These are phyloP conservation scores for Lagodon rhomboides DNA, from an alignment of 2,797 vertebrate species.

Conservation along the genomic window DNA sequence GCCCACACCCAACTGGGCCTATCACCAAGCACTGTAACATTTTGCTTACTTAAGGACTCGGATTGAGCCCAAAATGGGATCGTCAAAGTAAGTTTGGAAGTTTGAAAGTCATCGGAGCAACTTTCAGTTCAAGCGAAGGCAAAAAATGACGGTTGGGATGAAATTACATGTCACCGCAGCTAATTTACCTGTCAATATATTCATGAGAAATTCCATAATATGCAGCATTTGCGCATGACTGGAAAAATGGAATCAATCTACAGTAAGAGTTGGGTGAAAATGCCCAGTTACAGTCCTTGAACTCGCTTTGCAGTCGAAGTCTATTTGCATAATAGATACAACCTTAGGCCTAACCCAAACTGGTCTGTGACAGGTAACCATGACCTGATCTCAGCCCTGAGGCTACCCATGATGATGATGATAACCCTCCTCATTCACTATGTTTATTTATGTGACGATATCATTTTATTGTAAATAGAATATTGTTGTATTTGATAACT, in stretches of 20 bases:
- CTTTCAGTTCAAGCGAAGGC: slow-evolving; percentile 9
- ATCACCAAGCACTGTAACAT: slow-evolving; percentile 7
- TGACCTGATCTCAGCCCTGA: background rate
- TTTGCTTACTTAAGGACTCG: slow-evolving; percentile 16
- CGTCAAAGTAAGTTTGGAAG: slow-evolving; percentile 13
- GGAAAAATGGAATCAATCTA: background rate
- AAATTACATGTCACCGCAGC: slow-evolving; percentile 41
- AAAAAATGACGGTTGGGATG: background rate
- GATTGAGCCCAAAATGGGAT: background rate
- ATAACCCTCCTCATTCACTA: too few relatives aligned
- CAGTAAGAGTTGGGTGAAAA: slow-evolving; percentile 5
- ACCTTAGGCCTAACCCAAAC: background rate
- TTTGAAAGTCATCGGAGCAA: slow-evolving; percentile 1
- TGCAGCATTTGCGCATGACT: slow-evolving; percentile 5
- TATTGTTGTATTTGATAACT: background rate
- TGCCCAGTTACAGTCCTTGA: slow-evolving; percentile 2
- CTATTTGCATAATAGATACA: background rate
- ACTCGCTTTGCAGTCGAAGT: background rate
- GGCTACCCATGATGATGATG: too few relatives aligned
- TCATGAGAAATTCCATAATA: slow-evolving; percentile 1
- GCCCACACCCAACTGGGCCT: slow-evolving; percentile 12
- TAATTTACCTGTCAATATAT: slow-evolving; percentile 33
- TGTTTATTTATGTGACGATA: background rate
- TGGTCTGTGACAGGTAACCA: background rate
- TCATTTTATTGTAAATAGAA: background rate